A percentile compares a stretch with the other conserved stretches of the same genome.
Conservation (phyloP, 2,113 vertebrate genomes). For the Limanda limanda region DNA sequence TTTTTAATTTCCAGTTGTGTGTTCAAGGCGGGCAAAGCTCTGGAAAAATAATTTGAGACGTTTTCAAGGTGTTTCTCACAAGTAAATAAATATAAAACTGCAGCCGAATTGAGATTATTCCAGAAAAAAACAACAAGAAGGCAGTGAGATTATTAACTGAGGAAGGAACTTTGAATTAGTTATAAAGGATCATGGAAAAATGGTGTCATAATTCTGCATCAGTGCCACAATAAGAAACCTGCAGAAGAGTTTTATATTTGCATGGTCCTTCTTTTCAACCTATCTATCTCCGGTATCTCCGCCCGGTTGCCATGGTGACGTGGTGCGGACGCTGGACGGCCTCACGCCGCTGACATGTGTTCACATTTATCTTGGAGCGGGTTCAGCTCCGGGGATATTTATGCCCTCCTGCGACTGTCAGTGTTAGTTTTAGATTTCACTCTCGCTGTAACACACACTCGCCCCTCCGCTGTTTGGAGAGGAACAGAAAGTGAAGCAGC, state of each 20-base stretch:
- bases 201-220: neutral
- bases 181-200: constrained; percentile 23
- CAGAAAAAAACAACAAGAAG: neutral
- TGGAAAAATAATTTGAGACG: too few relatives aligned
- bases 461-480: constrained; percentile 68
- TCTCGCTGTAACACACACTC: constrained; percentile 62
- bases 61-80: neutral
- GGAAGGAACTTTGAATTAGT: neutral
- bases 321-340: constrained; percentile 29
- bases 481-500: constrained; percentile 73
- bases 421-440: constrained; percentile 78
- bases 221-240: neutral
- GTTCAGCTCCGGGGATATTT: constrained; percentile 68
- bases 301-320: constrained; percentile 8
- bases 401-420: constrained; percentile 75
- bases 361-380: constrained; percentile 72
- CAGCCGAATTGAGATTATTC: neutral
- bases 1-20: too few relatives aligned
- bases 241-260: neutral
- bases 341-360: constrained; percentile 67
- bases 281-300: too few relatives aligned
- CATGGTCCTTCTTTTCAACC: constrained; percentile 15
- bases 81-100: neutral
- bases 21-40: too few relatives aligned
- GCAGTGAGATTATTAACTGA: neutral